phyloP scores from a whole-genome alignment of 30 jellyfish, hydroid and myxozoan genomes.

The Chrysaora quinquecirrha region DNA sequence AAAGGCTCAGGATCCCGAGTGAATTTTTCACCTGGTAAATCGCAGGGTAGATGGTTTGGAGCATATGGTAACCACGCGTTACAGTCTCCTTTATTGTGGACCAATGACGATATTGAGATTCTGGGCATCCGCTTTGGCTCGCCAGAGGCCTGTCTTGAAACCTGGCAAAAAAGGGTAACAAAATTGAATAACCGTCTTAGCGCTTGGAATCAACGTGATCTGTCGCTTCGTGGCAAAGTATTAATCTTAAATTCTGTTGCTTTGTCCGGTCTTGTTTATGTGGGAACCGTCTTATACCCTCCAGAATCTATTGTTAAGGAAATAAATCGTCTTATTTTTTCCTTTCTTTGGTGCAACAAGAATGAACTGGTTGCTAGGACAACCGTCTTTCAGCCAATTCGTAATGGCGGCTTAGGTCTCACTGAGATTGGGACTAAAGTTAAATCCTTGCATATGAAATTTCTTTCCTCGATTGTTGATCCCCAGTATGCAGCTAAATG shows the following conservation, averaged over 20 bases:
- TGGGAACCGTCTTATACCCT: neutral
- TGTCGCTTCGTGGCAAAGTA: conserved; percentile 31
- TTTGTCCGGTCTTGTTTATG: neutral
- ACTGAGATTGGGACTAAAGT: neutral
- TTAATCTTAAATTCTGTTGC: conserved; percentile 14
- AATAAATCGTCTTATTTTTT: neutral
- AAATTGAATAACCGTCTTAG: neutral
- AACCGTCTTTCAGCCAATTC: neutral
- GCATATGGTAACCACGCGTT: neutral
- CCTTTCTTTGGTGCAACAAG: conserved; percentile 8
- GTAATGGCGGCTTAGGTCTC: neutral
- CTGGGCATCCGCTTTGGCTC: conserved; percentile 26
- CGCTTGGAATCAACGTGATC: conserved; percentile 4
- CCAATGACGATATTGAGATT: neutral
- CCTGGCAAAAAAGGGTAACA: neutral
- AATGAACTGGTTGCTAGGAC: conserved; percentile 23
- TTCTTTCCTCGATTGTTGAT: neutral
- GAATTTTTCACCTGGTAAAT: neutral
- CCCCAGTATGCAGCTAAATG: neutral
- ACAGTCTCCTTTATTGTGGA: neutral
- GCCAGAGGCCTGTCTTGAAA: neutral
- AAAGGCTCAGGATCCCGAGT: conserved; percentile 27
- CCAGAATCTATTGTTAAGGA: neutral
- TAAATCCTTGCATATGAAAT: neutral
- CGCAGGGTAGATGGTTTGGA: conserved; percentile 17